Conservation (phyloP, 2,888 invertebrate genomes). For the Malachius bipustulatus region DNA sequence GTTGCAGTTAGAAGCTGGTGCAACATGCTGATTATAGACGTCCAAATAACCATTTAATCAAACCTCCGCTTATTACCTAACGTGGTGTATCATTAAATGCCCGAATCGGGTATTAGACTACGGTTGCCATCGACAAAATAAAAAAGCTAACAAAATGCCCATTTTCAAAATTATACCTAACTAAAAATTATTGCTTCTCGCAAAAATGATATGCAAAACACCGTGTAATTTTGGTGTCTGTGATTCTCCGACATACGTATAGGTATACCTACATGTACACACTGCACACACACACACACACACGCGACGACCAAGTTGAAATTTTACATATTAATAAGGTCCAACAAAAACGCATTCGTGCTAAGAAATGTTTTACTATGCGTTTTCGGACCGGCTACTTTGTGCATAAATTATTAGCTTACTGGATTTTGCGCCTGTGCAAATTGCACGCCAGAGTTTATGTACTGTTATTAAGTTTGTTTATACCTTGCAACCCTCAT, state of each 20-base stretch:
- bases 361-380: constrained; percentile 31
- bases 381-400: constrained; percentile 20
- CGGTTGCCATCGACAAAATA: constrained; percentile 13
- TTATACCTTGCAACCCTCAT: no score
- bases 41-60: no score
- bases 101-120: constrained; percentile 27
- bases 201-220: constrained; percentile 38
- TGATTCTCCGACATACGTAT: constrained; percentile 31
- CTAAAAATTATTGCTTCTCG: constrained; percentile 35
- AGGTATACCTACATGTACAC: constrained; percentile 21
- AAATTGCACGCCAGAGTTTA: background rate
- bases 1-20: no score
- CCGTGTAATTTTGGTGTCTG: constrained; percentile 37
- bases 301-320: no score
- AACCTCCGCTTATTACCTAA: no score
- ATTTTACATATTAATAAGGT: constrained; percentile 35
- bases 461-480: no score
- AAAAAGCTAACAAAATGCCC: constrained; percentile 29
- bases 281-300: constrained; percentile 31
- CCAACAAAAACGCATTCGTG: constrained; percentile 35
- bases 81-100: constrained; percentile 28
- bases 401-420: background rate
- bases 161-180: constrained; percentile 35
- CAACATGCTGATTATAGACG: no score
- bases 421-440: background rate